A percentile compares a stretch with the other conserved stretches of the same genome.
Conservation (phyloP, 2,797 vertebrate genomes). For the Danio tinwini region DNA sequence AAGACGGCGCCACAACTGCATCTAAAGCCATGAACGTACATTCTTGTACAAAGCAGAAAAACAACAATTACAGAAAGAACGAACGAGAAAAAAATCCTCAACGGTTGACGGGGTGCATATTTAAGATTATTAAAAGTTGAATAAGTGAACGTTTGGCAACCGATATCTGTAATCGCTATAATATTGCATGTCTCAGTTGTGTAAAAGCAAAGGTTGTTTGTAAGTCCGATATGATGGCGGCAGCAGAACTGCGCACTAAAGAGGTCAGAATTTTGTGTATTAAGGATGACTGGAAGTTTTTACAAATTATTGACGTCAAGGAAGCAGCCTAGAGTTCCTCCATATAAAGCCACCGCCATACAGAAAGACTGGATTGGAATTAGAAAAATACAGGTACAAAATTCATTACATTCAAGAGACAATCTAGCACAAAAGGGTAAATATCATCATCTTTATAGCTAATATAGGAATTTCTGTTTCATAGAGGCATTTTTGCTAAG, state of each 20-base stretch:
- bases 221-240: slow-evolving; percentile 62
- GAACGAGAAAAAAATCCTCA: slow-evolving; percentile 64
- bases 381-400: slow-evolving; percentile 90
- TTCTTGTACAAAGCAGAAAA: slow-evolving; percentile 76
- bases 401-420: slow-evolving; percentile 89
- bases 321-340: slow-evolving; percentile 72
- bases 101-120: slow-evolving; percentile 78
- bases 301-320: slow-evolving; percentile 71
- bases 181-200: slow-evolving; percentile 69
- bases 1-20: slow-evolving; percentile 66
- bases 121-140: slow-evolving; percentile 68
- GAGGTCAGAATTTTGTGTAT: slow-evolving; percentile 67
- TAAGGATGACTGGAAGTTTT: slow-evolving; percentile 68
- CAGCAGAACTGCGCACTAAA: slow-evolving; percentile 51
- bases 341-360: slow-evolving; percentile 73
- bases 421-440: slow-evolving; percentile 85
- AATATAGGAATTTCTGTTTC: slow-evolving; percentile 81
- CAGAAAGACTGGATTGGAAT: slow-evolving; percentile 79
- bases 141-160: slow-evolving; percentile 70
- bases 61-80: too few relatives aligned
- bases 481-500: slow-evolving; percentile 77
- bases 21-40: slow-evolving; percentile 75
- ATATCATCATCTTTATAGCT: slow-evolving; percentile 79
- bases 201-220: slow-evolving; percentile 56
- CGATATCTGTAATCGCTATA: slow-evolving; percentile 68